phyloP scores from a whole-genome alignment of 2,888 invertebrate species.

The Mimas tiliae region DNA sequence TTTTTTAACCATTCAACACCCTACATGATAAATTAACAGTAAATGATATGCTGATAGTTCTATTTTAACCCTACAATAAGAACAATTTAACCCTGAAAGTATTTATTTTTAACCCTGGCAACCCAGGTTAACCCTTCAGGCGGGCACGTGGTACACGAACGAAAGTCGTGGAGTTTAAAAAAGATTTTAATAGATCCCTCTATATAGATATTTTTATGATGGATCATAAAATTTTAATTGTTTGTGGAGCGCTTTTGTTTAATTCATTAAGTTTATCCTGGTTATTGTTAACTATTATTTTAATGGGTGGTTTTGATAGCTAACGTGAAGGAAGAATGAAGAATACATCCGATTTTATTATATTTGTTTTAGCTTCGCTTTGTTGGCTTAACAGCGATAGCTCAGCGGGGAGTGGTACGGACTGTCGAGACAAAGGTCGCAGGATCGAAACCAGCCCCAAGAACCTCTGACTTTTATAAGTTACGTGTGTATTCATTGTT shows the following conservation, averaged over 20 bases:
- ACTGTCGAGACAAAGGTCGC: too few species aligned
- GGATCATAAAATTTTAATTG: constrained; percentile 49
- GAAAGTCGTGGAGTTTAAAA: constrained; percentile 56
- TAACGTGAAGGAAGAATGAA: neutral
- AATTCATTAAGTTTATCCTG: constrained; percentile 17
- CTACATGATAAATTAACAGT: constrained; percentile 59
- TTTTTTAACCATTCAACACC: constrained; percentile 33
- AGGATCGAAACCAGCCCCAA: too few species aligned
- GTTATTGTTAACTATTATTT: constrained; percentile 16
- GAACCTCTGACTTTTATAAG: too few species aligned
- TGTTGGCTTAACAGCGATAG: too few species aligned
- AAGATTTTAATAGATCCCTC: constrained; percentile 45
- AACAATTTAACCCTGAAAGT: constrained; percentile 67
- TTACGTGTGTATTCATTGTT: too few species aligned
- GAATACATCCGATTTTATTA: neutral
- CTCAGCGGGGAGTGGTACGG: too few species aligned
- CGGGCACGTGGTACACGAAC: constrained; percentile 67
- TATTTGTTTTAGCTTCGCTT: neutral
- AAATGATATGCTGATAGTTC: constrained; percentile 68
- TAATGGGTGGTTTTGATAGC: neutral
- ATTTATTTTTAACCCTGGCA: constrained; percentile 72
- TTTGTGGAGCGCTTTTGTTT: constrained; percentile 36
- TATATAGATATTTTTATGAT: constrained; percentile 56
- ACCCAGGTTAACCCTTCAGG: constrained; percentile 63
- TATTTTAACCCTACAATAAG: constrained; percentile 70